A percentile compares a stretch with the other conserved stretches of the same genome.
Conservation (phyloP, 2,888 invertebrate genomes). For the Hyposoter didymator region DNA sequence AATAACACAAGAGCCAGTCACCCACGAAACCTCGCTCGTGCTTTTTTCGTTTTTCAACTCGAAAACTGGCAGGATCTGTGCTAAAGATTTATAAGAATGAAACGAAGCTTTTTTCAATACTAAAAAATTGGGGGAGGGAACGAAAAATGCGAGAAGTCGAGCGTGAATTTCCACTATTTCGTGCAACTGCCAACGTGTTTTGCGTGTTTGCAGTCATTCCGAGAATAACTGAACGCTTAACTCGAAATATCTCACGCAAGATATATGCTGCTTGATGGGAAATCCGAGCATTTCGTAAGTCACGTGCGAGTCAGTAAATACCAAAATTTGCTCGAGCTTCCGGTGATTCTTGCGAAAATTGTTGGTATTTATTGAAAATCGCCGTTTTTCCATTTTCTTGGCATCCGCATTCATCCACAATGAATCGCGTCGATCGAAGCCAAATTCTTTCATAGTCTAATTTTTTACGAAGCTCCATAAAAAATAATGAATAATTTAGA, state of each 20-base stretch:
- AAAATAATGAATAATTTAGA: background rate
- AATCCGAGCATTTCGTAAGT: conserved; percentile 60
- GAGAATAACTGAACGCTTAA: conserved; percentile 64
- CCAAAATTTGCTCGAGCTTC: conserved; percentile 27
- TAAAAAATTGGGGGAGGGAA: conserved; percentile 17
- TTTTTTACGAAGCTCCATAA: background rate
- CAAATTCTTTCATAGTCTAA: background rate
- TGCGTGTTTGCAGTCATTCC: conserved; percentile 62
- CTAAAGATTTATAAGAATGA: background rate
- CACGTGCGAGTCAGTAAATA: conserved; percentile 35
- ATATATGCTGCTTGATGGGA: conserved; percentile 53
- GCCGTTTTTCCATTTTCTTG: background rate
- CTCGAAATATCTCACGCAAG: conserved; percentile 65
- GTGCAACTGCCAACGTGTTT: conserved; percentile 60
- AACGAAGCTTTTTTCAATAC: background rate
- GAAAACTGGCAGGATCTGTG: background rate
- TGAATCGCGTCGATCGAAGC: background rate
- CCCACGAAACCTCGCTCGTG: background rate
- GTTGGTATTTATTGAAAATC: background rate
- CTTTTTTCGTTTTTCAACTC: background rate
- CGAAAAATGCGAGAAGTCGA: conserved; percentile 43
- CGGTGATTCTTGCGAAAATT: conserved; percentile 22
- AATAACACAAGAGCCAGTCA: background rate
- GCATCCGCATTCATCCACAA: background rate
- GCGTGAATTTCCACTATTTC: conserved; percentile 53